Percentiles rank a stretch among this genome's conserved stretches.
phyloP scores from a whole-genome alignment of 1,140 invertebrate genomes.

The Aphelinus certus region DNA sequence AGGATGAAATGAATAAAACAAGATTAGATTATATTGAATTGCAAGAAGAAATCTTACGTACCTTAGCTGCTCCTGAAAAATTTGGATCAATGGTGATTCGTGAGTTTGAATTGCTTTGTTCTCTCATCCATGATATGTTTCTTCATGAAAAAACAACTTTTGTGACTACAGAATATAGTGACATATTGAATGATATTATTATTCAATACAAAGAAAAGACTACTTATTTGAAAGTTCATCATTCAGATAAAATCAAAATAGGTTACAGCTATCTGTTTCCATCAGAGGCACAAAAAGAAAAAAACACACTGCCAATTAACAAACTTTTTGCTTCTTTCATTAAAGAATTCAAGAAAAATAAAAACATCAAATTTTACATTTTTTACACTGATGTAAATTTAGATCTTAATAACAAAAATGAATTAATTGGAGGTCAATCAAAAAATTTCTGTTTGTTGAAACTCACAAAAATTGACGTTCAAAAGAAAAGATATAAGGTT shows the following conservation, averaged over 20 bases:
- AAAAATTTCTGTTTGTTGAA: slow-evolving; percentile 31
- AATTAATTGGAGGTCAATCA: slow-evolving; percentile 6
- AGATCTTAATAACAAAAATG: slow-evolving; percentile 5
- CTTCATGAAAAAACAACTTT: slow-evolving; percentile 40
- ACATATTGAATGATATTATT: slow-evolving; percentile 32
- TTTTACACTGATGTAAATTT: slow-evolving; percentile 6
- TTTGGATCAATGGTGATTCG: slow-evolving; percentile 24
- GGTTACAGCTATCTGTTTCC: slow-evolving; percentile 39
- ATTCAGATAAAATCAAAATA: slow-evolving; percentile 33
- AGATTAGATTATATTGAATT: slow-evolving; percentile 12
- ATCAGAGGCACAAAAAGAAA: background rate
- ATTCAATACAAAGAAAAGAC: slow-evolving; percentile 40
- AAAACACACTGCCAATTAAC: slow-evolving; percentile 5
- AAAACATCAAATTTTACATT: slow-evolving; percentile 5
- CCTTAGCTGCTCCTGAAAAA: slow-evolving; percentile 4
- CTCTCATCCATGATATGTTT: slow-evolving; percentile 43
- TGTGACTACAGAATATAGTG: slow-evolving; percentile 26
- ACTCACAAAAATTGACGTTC: slow-evolving; percentile 40
- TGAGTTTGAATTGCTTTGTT: slow-evolving; percentile 40
- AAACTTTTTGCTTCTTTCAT: slow-evolving; percentile 21
- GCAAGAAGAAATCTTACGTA: slow-evolving; percentile 15
- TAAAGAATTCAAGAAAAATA: slow-evolving; percentile 2
- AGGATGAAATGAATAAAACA: slow-evolving; percentile 37
- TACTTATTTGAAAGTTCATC: slow-evolving; percentile 33
- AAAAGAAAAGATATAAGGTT: slow-evolving; percentile 41